Evolutionary conservation across 2,888 invertebrate species (phyloP), one percentile per base, ranked within the genome.

Genomic region (Iselma pallidipennis): DNA sequence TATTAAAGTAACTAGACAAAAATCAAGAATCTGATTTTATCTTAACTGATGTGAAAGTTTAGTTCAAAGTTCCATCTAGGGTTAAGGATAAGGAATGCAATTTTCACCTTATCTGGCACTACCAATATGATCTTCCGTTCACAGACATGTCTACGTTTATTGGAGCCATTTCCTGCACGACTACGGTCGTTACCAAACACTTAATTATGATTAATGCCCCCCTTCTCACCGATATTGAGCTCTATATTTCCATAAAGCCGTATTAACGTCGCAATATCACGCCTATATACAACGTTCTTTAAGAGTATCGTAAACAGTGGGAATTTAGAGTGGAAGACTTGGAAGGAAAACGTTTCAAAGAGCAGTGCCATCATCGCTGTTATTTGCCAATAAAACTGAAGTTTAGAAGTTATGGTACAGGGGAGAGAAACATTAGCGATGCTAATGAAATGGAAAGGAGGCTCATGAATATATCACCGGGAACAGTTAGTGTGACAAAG

Each of bases 161-260:
- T 77, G 76, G 73, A 74, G 75, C 75, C 77, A 74, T 76, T 77
- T 76, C 76, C 76, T 70, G 71, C 73, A 70, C 73, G 76, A 74
- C 71, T 72, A 66, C 69, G 74, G 73, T 74, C 76, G 78, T 77
- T 77, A 77, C 76, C 74, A 69, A 78, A 76, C 78, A 73, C 76
- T 79, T 79, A 79, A 79, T 79, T 78, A 79, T 78, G 78, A 79
- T 78, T 78, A 78, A 79, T 79, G 77, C 73, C 70, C 69, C 68
- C 73, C 70, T 61, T 71, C 71, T 73, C 73, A 80, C 83, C 82
- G 82, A 84, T 83, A 84, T 84, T 83, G 83, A 83, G 82, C 83
- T 81, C 82, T 84, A 83, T 82, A 83, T 84, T 84, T 83, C 83
- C 84, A 84, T 84, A 84, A 84, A 83, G 82, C 83, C 82, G 82